A percentile compares a stretch with the other conserved stretches of the same genome.
These are phyloP conservation scores for Thumatha senex DNA, from an alignment of 2,888 invertebrate genomes.

Conservation along the genomic window DNA sequence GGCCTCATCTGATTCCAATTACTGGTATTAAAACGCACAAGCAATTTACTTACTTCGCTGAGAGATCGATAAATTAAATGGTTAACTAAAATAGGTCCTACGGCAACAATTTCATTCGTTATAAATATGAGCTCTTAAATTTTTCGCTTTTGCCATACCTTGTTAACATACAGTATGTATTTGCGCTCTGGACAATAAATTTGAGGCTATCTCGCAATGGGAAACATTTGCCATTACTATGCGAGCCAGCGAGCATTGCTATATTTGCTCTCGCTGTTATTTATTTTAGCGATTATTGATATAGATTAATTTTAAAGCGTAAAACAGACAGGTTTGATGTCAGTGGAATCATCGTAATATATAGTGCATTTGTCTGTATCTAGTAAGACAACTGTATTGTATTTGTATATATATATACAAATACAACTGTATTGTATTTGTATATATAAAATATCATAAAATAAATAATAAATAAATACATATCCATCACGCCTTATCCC, in stretches of 20 bases:
- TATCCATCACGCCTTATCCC: no score
- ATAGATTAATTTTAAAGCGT: neutral
- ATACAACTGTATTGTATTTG: no score
- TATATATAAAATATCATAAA: no score
- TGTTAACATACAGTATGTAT: slow-evolving; percentile 55
- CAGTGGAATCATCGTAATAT: neutral
- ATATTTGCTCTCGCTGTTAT: slow-evolving; percentile 1
- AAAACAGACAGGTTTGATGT: neutral
- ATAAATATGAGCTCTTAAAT: slow-evolving; percentile 53
- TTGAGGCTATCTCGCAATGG: slow-evolving; percentile 32
- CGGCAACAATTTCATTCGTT: slow-evolving; percentile 56
- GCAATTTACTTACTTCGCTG: slow-evolving; percentile 35
- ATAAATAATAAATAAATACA: no score
- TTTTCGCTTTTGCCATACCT: slow-evolving; percentile 47
- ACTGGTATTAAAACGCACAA: slow-evolving; percentile 42
- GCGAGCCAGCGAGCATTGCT: slow-evolving; percentile 8
- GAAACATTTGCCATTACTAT: slow-evolving; percentile 20
- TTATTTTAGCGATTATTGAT: slow-evolving; percentile 4
- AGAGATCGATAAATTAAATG: slow-evolving; percentile 58
- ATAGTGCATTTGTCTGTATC: no score
- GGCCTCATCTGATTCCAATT: slow-evolving; percentile 49
- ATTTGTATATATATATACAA: no score
- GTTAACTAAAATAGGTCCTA: slow-evolving; percentile 57
- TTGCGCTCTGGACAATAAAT: slow-evolving; percentile 42
- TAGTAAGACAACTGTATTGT: no score